Evolutionary conservation across 2,888 invertebrate species (phyloP), one percentile per base, ranked within the genome.

Genomic region (Scaptomyza parva): DNA sequence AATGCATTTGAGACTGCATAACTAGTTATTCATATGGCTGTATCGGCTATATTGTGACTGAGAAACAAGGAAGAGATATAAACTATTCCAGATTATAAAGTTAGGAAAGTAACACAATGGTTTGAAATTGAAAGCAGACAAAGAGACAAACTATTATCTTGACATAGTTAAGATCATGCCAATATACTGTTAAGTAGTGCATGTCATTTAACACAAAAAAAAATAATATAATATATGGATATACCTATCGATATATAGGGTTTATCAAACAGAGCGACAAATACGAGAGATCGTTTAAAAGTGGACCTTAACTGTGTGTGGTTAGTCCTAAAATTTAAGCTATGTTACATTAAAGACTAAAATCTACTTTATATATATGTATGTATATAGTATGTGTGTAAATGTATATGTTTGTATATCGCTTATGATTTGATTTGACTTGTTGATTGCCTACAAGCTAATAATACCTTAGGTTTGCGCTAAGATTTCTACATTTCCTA

Each of bases 401-500:
- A 57, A 33, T 57, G 44, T 55, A 59, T 74, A 52, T 63, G 39
- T 43, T 51, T 65, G 47, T 54, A 54, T 69, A 81, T 66, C 60
- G 64, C 71, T 62, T 70, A 80, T 64, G 66, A 74, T 82, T 82
- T 83, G 79, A 75, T 85, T 73, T 76, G 74, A 81, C 76, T 82
- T 82, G 66, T 81, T 82, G 79, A 81, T 79, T 77, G 86, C 83
- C 88, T 88, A 88, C 76, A 83, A 87, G 81, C 88, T 88, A 88
- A 81, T 88, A 88, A 88, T 88, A 88, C 88, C 88, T 88, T 86
- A 86, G 70, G 85, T 84, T 82, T 76, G 73, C 80, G 70, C 82
- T 84, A 84, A 84, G 84, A 82, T 82, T 71, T 83, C 85, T 84
- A 78, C 69, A 71, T 47, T 67, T 73, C 48, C 60, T 64, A 61